Conservation (phyloP, 2,888 invertebrate genomes). For the Drosophila antonietae region DNA sequence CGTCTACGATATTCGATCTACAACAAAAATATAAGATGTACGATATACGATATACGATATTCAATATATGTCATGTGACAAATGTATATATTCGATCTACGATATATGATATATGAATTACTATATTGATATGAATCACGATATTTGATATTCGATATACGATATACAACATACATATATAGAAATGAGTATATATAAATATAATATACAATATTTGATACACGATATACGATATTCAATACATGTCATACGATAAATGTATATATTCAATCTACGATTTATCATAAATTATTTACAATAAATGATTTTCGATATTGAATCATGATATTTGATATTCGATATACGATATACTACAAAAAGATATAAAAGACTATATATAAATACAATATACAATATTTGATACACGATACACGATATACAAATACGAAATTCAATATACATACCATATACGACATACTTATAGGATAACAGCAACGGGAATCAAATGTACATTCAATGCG, state of each 20-base stretch:
- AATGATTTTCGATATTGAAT: neutral
- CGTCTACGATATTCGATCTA: no score
- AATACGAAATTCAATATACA: neutral
- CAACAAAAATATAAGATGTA: no score
- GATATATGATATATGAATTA: neutral
- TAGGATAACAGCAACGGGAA: neutral
- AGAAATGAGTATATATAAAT: neutral
- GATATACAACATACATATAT: neutral
- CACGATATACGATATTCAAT: neutral
- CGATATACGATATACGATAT: neutral
- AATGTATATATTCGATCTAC: neutral
- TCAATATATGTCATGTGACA: neutral
- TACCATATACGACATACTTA: neutral
- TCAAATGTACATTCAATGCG: neutral
- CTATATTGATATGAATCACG: neutral
- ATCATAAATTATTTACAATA: neutral
- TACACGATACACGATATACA: neutral
- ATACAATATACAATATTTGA: neutral
- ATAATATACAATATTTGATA: neutral
- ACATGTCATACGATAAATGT: rapidly evolving
- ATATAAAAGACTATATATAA: no score
- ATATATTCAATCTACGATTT: neutral
- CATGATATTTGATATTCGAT: neutral
- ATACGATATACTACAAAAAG: neutral
- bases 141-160: neutral